Conservation (phyloP, 1,140 invertebrate species). For the Zaprionus camerounensis region DNA sequence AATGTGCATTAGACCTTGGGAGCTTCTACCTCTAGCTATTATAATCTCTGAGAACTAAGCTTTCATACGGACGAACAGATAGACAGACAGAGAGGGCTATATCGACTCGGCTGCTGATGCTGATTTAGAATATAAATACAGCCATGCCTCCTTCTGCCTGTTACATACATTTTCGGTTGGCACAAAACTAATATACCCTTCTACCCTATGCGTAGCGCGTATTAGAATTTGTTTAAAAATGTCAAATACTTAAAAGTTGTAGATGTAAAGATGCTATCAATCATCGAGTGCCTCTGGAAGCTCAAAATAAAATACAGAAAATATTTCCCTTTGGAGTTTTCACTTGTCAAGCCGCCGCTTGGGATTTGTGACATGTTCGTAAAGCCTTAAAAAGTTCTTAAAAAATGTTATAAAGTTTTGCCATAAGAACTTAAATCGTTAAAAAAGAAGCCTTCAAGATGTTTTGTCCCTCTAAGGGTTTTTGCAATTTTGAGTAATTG, state of each 20-base stretch:
- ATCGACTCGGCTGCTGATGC: too few species aligned
- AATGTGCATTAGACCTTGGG: neutral
- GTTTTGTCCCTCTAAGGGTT: slow-evolving; percentile 16
- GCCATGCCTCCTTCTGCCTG: too few species aligned
- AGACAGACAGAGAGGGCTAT: too few species aligned
- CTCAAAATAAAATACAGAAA: neutral
- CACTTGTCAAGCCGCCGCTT: neutral
- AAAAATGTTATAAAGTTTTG: neutral
- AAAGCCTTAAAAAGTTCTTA: slow-evolving; percentile 1
- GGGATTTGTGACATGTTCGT: neutral
- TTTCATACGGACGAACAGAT: too few species aligned
- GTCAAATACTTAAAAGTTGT: neutral
- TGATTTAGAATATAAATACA: too few species aligned
- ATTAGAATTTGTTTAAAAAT: too few species aligned
- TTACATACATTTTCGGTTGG: too few species aligned
- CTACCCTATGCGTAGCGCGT: too few species aligned
- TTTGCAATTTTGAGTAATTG: slow-evolving; percentile 40
- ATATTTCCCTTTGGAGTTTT: neutral
- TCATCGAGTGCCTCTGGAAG: neutral
- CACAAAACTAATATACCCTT: too few species aligned
- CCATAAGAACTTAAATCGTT: slow-evolving; percentile 10
- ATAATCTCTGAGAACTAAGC: too few species aligned
- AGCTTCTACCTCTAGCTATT: too few species aligned
- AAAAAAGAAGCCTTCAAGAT: slow-evolving; percentile 11
- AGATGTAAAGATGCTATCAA: too few species aligned